Evolutionary conservation across 2,888 invertebrate genomes (phyloP).

Genomic region (Coelinius sp.): DNA sequence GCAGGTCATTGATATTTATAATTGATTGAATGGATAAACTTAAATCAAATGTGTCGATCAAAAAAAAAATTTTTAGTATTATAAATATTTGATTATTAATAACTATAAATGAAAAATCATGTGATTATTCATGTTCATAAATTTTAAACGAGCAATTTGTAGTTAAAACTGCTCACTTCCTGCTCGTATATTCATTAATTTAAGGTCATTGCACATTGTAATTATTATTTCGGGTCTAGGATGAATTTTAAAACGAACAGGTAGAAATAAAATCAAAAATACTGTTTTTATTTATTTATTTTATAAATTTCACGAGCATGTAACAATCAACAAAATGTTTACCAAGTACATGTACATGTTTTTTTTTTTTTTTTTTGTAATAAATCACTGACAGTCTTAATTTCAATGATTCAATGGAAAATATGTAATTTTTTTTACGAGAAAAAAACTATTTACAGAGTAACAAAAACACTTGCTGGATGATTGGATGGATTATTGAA

Average conservation of each 20-base stretch:
- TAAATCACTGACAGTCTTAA: background rate
- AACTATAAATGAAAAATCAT: slow-evolving; percentile 33
- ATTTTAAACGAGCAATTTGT: slow-evolving; percentile 31
- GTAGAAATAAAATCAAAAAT: background rate
- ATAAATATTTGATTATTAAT: slow-evolving; percentile 18
- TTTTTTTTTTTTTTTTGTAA: background rate
- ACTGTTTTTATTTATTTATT: background rate
- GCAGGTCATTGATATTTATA: slow-evolving; percentile 25
- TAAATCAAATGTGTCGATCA: slow-evolving; percentile 17
- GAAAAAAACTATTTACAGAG: background rate
- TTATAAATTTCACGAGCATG: slow-evolving; percentile 9
- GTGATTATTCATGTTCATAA: slow-evolving; percentile 44
- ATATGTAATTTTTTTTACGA: background rate
- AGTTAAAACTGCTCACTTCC: slow-evolving; percentile 11
- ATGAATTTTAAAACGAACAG: background rate
- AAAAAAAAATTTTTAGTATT: background rate
- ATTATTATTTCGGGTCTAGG: background rate
- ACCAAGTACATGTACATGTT: background rate
- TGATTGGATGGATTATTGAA: slow-evolving; percentile 19
- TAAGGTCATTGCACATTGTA: slow-evolving; percentile 1
- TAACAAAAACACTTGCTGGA: background rate
- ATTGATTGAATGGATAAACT: background rate
- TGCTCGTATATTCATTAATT: background rate
- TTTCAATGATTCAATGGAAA: background rate
- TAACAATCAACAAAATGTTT: slow-evolving; percentile 4